These are phyloP conservation scores for Formicarius rufipectus DNA, from an alignment of 2,113 vertebrate species.

Conservation along the genomic window DNA sequence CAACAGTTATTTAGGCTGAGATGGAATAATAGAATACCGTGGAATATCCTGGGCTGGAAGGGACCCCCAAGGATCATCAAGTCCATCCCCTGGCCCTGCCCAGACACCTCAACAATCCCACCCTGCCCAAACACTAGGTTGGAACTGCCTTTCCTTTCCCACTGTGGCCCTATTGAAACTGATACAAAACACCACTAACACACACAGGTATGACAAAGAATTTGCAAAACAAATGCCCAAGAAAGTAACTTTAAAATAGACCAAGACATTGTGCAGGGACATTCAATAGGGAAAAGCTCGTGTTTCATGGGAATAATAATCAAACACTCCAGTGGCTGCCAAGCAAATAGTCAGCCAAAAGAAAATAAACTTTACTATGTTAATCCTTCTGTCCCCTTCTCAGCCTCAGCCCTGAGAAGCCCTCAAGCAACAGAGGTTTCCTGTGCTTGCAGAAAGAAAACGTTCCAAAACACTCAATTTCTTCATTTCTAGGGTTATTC, in stretches of 20 bases:
- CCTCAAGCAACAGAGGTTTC: background rate
- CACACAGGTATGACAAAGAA: background rate
- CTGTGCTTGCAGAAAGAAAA: background rate
- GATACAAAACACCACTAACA: background rate
- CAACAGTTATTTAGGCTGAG: background rate
- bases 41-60: background rate
- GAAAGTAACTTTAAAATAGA: slow-evolving; percentile 6
- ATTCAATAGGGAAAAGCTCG: background rate
- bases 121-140: background rate
- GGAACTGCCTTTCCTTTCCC: background rate
- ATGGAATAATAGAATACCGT: background rate
- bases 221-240: slow-evolving; percentile 11
- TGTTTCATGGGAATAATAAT: slow-evolving; percentile 1
- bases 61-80: background rate
- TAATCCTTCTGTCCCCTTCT: slow-evolving; percentile 2
- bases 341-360: background rate
- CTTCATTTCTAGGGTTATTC: background rate
- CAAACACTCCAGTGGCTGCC: background rate
- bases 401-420: background rate
- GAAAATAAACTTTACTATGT: background rate
- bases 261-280: background rate
- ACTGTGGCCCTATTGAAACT: background rate
- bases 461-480: background rate
- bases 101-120: background rate
- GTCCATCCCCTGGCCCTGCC: background rate